Evolutionary conservation across 2,113 vertebrate genomes (phyloP), one percentile per base, ranked within the genome.

Genomic region (Daubentonia madagascariensis): DNA sequence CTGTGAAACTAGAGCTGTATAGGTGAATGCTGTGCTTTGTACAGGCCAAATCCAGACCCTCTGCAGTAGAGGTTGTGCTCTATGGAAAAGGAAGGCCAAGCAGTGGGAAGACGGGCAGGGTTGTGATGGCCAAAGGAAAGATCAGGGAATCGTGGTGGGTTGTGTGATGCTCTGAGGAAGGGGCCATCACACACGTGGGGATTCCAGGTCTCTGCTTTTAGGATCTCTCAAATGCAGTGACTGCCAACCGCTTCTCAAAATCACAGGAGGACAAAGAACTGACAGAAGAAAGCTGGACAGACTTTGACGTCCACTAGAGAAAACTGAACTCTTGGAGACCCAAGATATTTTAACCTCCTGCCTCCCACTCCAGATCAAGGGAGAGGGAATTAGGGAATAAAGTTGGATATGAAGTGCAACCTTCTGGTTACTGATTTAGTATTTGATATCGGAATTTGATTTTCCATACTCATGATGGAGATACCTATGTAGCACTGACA

Each of bases 151-250:
- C 6, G 0, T 30, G 12, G 35, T 13, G 8, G 18, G 8, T 16
- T 43, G 11, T 25, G 10, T 45, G 35, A 40, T 1, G 0, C 23
- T 4, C 18, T 32, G 52, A 90, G 52, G 18, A 67, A 78, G 32
- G 67, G 12, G 2, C 5, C 5, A 1, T n/a, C 43, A n/a, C 32
- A 22, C 1, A 1, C 6, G 0, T 8, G 20, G 14, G 11, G 17
- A 68, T 37, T 54, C 20, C 3, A 12, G 22, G 10, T 65, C 37
- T 37, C 2, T 63, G 48, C 20, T 48, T 40, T 9, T 45, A 45
- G n/a, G 10, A 30, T 18, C 52, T 88, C 23, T 45, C 35, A 25
- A 16, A 17, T 13, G 37, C 5, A 28, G 48, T 17, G 35, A 86
- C 48, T 68, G 5, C 10, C 2, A 28, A 3, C 3, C 16, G 43